Percentiles rank a stretch among this genome's conserved stretches.
Conservation (phyloP, 2,888 invertebrate genomes). For the Opisthograptis luteolata region DNA sequence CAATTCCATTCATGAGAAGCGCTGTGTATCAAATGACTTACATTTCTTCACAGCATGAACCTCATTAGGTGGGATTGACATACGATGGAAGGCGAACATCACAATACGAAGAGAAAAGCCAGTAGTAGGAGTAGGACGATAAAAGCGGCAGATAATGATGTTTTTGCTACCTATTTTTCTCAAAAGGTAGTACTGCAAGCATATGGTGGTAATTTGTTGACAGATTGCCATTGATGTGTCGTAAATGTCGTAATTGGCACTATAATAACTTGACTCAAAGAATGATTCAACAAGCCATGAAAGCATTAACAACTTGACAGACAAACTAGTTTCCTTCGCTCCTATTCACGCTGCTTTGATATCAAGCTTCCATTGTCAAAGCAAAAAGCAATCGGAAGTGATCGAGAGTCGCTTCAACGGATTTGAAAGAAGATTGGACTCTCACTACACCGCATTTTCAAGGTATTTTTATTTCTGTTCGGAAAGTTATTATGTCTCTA, state of each 20-base stretch:
- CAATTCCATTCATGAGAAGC: constrained; percentile 18
- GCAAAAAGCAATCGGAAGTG: constrained; percentile 68
- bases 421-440: constrained; percentile 44
- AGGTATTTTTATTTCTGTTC: constrained; percentile 32
- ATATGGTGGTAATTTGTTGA: constrained; percentile 1
- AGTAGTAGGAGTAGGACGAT: too few species aligned
- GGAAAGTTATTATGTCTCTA: too few species aligned
- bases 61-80: too few species aligned
- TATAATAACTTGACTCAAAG: constrained; percentile 21
- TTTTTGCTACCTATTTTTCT: too few species aligned
- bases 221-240: constrained; percentile 6
- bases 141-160: too few species aligned
- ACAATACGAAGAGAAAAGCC: too few species aligned
- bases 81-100: too few species aligned
- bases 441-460: constrained; percentile 35
- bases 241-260: constrained; percentile 19
- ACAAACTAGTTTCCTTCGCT: constrained; percentile 35
- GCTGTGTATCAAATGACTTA: neutral
- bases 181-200: too few species aligned
- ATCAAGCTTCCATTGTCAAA: constrained; percentile 55
- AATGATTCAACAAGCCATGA: constrained; percentile 33
- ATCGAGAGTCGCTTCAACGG: constrained; percentile 55
- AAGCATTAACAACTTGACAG: constrained; percentile 33
- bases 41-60: too few species aligned
- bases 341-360: constrained; percentile 31